Evolutionary conservation across 1,140 invertebrate genomes (phyloP).

Genomic region (Charaxes varanes): DNA sequence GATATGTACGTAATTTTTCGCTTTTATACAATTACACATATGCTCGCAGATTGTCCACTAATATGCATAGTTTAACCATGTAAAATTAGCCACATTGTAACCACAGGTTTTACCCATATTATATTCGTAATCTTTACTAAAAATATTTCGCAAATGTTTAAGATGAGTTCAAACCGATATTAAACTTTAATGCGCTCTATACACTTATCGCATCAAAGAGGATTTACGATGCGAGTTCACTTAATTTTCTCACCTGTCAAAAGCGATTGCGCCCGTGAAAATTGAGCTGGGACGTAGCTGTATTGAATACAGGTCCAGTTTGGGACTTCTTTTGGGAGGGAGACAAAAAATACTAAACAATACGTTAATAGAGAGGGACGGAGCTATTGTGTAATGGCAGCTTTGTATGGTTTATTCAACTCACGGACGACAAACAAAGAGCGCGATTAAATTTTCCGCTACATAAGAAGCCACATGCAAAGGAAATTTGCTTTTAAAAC

Average conservation of each 20-base stretch:
- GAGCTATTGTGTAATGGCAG: slow-evolving; percentile 24
- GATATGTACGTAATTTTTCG: too few relatives aligned
- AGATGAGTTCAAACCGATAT: neutral
- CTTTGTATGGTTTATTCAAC: slow-evolving; percentile 56
- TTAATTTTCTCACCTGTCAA: slow-evolving; percentile 48
- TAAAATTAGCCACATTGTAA: too few relatives aligned
- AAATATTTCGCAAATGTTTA: too few relatives aligned
- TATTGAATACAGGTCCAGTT: slow-evolving; percentile 44
- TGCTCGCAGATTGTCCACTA: too few relatives aligned
- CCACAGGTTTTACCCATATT: too few relatives aligned
- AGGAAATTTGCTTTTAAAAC: slow-evolving; percentile 34
- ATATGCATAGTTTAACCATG: too few relatives aligned
- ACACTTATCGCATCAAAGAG: slow-evolving; percentile 20
- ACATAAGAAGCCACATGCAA: slow-evolving; percentile 57
- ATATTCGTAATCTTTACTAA: too few relatives aligned
- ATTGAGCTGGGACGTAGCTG: slow-evolving; percentile 38
- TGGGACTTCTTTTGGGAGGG: slow-evolving; percentile 32
- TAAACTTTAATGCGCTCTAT: slow-evolving; percentile 11
- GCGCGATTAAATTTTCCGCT: slow-evolving; percentile 66
- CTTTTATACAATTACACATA: too few relatives aligned
- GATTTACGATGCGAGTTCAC: slow-evolving; percentile 22
- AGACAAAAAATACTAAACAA: slow-evolving; percentile 33
- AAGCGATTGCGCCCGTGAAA: slow-evolving; percentile 42
- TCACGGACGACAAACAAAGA: slow-evolving; percentile 59
- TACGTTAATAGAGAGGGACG: slow-evolving; percentile 27